These are phyloP conservation scores for Gadus chalcogrammus DNA, from an alignment of 2,113 vertebrate genomes.

Conservation along the genomic window DNA sequence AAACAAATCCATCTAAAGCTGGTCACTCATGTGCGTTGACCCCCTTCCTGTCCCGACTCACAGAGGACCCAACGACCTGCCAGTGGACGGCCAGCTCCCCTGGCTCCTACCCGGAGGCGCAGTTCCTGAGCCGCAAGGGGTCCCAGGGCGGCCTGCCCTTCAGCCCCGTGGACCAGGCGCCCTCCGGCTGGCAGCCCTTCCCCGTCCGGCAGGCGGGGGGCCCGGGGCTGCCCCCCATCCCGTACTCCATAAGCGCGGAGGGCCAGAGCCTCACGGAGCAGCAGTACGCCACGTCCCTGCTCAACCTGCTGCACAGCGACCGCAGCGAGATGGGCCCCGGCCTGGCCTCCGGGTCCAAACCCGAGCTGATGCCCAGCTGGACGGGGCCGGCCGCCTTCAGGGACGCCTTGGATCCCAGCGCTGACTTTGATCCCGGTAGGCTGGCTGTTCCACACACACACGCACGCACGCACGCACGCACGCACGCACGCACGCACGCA, in stretches of 20 bases:
- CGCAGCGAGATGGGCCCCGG: conserved; percentile 57
- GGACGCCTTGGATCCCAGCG: conserved; percentile 52
- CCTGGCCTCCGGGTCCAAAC: conserved; percentile 71
- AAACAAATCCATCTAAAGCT: neutral
- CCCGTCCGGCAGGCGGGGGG: conserved; percentile 39
- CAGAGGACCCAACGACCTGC: conserved; percentile 45
- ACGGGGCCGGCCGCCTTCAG: conserved; percentile 50
- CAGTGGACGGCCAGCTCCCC: conserved; percentile 28
- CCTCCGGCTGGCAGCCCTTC: conserved; percentile 44
- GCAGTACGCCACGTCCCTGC: conserved; percentile 75
- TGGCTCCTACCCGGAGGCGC: conserved; percentile 20
- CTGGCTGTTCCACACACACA: neutral
- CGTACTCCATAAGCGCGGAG: conserved; percentile 51
- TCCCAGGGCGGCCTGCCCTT: conserved; percentile 13
- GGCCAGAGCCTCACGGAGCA: conserved; percentile 64
- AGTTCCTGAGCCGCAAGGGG: conserved; percentile 19
- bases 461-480: neutral
- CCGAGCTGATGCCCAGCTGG: conserved; percentile 65
- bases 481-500: too few species aligned
- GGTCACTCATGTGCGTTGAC: too few species aligned
- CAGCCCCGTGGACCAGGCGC: conserved; percentile 26
- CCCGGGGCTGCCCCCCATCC: conserved; percentile 33
- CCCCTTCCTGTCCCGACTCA: conserved; percentile 5
- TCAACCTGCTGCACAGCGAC: conserved; percentile 82
- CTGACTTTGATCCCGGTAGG: conserved; percentile 65